Evolutionary conservation across 2,888 invertebrate genomes (phyloP), one percentile per base, ranked within the genome.

Genomic region (Linyphia triangularis): DNA sequence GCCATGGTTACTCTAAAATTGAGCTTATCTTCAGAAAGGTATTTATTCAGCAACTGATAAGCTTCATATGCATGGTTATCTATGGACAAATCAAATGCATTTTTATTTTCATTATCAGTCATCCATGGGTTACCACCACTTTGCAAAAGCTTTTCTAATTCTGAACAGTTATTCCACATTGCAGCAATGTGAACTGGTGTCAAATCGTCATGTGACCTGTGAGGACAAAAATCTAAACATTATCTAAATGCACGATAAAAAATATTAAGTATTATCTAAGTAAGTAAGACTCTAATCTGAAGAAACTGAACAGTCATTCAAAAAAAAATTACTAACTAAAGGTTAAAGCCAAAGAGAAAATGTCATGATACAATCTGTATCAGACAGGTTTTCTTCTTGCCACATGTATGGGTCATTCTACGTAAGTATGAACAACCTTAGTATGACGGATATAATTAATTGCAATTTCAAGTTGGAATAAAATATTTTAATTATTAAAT

Each of bases 151-250:
- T 78, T 69, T 77, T 90, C 72, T 19, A 90, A 77, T 30, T 83
- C 72, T n/a, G 19, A 37, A 22, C 83, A 69, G 69, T 89, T 75
- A 16, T 82, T 65, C 90, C 90, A 90, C 81, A 90, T 85, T 7
- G 89, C 78, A 59, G 89, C 85, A 70, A 90, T 89, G 72, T 90
- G 90, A n/a, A 89, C 89, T 19, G 90, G 89, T 1, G 90, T 90
- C 9, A 90, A 59, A 19, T 88, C 82, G 59, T 88, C 84, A 75
- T 59, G 24, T 9, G 90, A 82, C 16, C 90, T 90, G 61, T 30
- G 37, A 28, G 5, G 59, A 61, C 19, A 24, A 28, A 26, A 63
- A 63, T 24, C 22, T 16, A 22, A 1, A 19, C 10, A 19, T 22
- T 7, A 57, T 10, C 6, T 2, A 43, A 43, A 43, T 22, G 13